phyloP scores from a whole-genome alignment of 2,888 invertebrate species.

The Trachelus tabidus region DNA sequence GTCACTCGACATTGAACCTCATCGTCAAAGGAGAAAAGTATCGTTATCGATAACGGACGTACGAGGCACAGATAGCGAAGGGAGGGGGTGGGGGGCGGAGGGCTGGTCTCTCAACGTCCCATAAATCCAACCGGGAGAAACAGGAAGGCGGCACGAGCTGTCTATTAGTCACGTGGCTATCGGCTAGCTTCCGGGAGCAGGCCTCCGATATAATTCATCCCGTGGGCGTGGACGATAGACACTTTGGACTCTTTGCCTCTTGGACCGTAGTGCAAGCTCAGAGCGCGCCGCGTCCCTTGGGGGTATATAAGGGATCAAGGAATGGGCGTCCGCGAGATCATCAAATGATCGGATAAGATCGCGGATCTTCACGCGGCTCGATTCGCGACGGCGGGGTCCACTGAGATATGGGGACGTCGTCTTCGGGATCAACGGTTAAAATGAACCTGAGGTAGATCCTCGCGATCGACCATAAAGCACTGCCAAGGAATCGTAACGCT shows the following conservation, averaged over 20 bases:
- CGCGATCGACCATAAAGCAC: neutral
- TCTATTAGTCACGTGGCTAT: constrained; percentile 6
- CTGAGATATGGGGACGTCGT: neutral
- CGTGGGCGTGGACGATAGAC: constrained; percentile 8
- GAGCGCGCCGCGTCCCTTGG: neutral
- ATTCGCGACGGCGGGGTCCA: neutral
- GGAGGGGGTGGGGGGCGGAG: no score
- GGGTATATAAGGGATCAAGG: neutral
- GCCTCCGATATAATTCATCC: neutral
- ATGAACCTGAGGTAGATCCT: neutral
- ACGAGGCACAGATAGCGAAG: neutral
- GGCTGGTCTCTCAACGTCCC: neutral
- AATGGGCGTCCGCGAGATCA: neutral
- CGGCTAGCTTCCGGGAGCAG: neutral
- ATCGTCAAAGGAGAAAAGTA: neutral
- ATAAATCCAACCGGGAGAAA: neutral
- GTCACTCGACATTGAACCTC: neutral
- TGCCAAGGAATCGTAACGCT: neutral
- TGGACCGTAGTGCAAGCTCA: neutral
- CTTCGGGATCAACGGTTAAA: neutral
- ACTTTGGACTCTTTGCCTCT: neutral
- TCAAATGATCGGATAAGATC: neutral
- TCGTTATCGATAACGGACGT: neutral
- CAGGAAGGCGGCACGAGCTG: constrained; percentile 3
- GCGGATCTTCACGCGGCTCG: neutral